Conservation (phyloP, 2,797 vertebrate genomes). For the Apodemus agrarius region DNA sequence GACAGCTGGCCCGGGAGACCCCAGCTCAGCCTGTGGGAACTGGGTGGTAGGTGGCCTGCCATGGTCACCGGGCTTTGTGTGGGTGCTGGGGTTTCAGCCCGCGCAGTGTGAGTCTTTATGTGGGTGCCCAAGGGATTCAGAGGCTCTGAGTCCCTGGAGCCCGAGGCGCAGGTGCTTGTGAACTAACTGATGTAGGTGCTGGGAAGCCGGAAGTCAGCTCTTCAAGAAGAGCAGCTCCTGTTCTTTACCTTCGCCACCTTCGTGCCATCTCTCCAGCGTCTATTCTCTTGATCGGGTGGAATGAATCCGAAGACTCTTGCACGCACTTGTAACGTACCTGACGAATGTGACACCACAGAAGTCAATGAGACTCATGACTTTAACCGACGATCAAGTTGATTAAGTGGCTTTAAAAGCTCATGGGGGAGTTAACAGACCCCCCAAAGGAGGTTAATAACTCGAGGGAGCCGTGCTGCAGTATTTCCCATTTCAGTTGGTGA, state of each 20-base stretch:
- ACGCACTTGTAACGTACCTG: not conserved
- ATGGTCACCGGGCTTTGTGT: not conserved
- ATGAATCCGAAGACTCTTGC: not conserved
- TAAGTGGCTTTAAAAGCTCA: not conserved
- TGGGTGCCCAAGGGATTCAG: not conserved
- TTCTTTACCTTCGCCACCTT: not conserved
- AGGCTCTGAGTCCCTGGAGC: not conserved
- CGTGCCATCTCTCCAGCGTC: not conserved
- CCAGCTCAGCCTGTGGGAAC: not conserved
- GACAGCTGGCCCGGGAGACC: not conserved
- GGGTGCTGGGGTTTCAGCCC: not conserved
- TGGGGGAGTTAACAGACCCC: slow-evolving; percentile 29
- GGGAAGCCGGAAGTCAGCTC: not conserved
- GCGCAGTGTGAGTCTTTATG: not conserved
- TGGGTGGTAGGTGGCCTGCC: not conserved
- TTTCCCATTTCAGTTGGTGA: not conserved
- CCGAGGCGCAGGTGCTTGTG: not conserved
- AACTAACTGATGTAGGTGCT: not conserved
- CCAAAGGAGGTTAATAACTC: not conserved
- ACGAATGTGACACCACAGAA: not conserved
- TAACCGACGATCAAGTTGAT: not conserved
- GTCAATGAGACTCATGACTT: not conserved
- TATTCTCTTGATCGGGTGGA: not conserved
- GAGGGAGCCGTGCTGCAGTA: not conserved
- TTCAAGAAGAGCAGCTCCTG: not conserved